Base-by-base conservation (phyloP, 2,113 vertebrate species). In the Tonatia bakeri region DNA sequence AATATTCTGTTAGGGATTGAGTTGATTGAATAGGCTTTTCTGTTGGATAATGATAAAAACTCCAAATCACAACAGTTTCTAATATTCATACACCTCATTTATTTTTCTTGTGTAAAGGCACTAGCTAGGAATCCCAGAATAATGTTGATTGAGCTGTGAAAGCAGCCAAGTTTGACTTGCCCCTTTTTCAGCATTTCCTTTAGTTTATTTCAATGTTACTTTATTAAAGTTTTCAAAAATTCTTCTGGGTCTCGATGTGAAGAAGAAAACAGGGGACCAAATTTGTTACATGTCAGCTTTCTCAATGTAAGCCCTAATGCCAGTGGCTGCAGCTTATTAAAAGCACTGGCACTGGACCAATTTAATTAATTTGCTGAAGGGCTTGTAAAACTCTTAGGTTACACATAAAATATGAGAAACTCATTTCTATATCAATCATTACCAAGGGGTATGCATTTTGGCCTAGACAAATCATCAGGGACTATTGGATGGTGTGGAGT, bases 291-390 rank as follows among this genome's bases (percentile, higher is more conserved):
- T 86, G 54, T 67, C 77, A 86, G 16, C 28, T 93, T 38, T 94
- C 88, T 75, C 47, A 61, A 91, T 65, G 89, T 56, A 86, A 91
- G 82, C n/a, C 79, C 31, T 93, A 70, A 86, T 15, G 69, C 54
- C 76, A 87, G 36, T 90, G 40, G 56, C 28, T 79, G 43, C 31
- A 19, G 43, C 24, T 95, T 93, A 94, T 93, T 93, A 83, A 90
- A 91, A 89, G 64, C 86, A 50, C 86, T 92, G 83, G 89, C 83
- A 70, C 54, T 40, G 22, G 40, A 36, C 50, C 96, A 94, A 94
- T 86, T 93, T 93, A 96, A 95, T 97, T 91, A 95, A 97, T 95
- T 94, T 96, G n/a, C 73, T 89, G 69, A 88, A 89, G 61, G 81
- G 89, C 79, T 75, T 90, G 75, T 70, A 96, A 52, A 94, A 96